Evolutionary conservation across 2,113 vertebrate genomes (phyloP).

Genomic region (Callipepla californica): DNA sequence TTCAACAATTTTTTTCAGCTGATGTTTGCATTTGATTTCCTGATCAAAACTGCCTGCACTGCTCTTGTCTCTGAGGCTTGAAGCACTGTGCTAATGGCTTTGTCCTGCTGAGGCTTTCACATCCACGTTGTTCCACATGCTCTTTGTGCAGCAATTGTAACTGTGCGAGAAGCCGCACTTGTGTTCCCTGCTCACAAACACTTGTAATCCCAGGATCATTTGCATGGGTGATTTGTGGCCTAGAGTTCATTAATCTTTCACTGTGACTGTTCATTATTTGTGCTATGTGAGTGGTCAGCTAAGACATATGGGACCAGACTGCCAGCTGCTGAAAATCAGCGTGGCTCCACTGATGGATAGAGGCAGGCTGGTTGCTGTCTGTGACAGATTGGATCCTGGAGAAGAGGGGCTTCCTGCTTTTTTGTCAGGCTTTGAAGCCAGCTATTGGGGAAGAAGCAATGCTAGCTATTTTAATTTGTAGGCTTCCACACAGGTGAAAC

Average conservation of each 20-base stretch:
- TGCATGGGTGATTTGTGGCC: constrained; percentile 31
- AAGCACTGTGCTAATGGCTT: not conserved
- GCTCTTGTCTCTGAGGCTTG: not conserved
- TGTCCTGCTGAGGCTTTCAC: constrained; percentile 13
- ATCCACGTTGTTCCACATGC: not conserved
- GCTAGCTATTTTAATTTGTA: not conserved
- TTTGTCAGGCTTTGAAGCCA: not conserved
- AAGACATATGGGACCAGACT: constrained; percentile 23
- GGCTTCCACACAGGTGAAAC: constrained; percentile 19
- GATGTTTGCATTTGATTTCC: not conserved
- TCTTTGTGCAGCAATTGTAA: not conserved
- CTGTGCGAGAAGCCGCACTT: constrained; percentile 24
- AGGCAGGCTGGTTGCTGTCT: not conserved
- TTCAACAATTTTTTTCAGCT: not conserved
- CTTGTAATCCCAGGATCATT: not conserved
- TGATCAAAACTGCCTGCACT: not conserved
- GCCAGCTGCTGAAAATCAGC: constrained; percentile 56
- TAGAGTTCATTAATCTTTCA: constrained; percentile 31
- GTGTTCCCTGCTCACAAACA: not conserved
- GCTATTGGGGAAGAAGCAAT: not conserved
- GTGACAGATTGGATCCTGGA: not conserved
- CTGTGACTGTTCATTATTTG: constrained; percentile 36
- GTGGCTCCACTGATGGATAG: constrained; percentile 34
- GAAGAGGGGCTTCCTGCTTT: not conserved
- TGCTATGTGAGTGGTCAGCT: constrained; percentile 14